phyloP scores from a whole-genome alignment of 92 coral and sea anemone genomes.

The Metridium senile region DNA sequence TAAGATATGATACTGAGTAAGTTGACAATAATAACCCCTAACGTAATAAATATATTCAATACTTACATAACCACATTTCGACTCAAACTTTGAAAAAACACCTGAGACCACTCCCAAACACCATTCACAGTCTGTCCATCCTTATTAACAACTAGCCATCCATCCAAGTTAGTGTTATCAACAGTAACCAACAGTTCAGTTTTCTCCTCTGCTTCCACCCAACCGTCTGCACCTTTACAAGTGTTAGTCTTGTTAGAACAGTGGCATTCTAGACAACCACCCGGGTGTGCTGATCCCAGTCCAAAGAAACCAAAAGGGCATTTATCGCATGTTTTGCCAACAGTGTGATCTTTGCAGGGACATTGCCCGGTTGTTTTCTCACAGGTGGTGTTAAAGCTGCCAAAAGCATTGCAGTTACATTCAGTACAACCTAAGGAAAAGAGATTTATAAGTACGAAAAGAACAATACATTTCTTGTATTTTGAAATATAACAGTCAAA shows the following conservation, averaged over 20 bases:
- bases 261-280: slow-evolving; percentile 89
- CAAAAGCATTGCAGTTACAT: slow-evolving; percentile 73
- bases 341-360: slow-evolving; percentile 59
- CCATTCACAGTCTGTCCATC: slow-evolving; percentile 11
- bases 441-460: neutral
- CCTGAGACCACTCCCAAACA: neutral
- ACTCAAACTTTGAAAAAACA: too few species aligned
- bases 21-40: too few species aligned
- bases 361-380: slow-evolving; percentile 84
- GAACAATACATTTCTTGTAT: neutral
- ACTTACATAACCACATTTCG: too few species aligned
- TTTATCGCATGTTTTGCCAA: slow-evolving; percentile 59
- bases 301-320: slow-evolving; percentile 84
- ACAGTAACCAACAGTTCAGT: slow-evolving; percentile 17
- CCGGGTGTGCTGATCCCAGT: slow-evolving; percentile 63
- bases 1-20: too few species aligned
- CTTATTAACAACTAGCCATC: slow-evolving; percentile 54
- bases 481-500: too few species aligned
- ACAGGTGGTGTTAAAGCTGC: slow-evolving; percentile 70
- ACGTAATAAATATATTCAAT: too few species aligned
- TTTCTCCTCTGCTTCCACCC: slow-evolving; percentile 29
- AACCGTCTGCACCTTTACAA: slow-evolving; percentile 65
- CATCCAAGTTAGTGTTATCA: slow-evolving; percentile 46
- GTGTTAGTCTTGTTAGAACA: slow-evolving; percentile 79
- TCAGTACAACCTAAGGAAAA: slow-evolving; percentile 84